Percentiles rank a stretch among this genome's conserved stretches.
phyloP scores from a whole-genome alignment of 2,888 invertebrate species.

The Dynastes grantii region DNA sequence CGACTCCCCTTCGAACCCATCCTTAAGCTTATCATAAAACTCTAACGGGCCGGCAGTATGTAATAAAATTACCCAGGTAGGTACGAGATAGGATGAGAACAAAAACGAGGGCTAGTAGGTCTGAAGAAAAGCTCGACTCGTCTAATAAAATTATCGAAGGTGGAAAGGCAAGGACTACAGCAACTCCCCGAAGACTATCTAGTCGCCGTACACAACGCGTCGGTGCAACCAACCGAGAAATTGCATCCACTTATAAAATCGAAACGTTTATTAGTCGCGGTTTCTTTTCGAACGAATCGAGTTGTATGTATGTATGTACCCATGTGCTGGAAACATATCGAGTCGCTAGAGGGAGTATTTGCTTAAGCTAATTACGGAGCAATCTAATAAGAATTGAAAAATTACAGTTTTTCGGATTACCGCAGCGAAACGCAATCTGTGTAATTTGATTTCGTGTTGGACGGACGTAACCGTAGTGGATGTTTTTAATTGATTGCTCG shows the following conservation, averaged over 20 bases:
- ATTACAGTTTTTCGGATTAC: too few relatives aligned
- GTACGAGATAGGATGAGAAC: not conserved
- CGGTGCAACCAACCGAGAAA: not conserved
- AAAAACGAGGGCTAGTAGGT: not conserved
- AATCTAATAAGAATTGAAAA: too few relatives aligned
- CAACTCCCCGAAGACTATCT: not conserved
- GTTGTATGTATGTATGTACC: not conserved
- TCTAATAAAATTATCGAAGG: slow-evolving; percentile 12
- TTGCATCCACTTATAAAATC: slow-evolving; percentile 4
- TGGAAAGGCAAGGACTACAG: not conserved
- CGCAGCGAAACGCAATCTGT: too few relatives aligned
- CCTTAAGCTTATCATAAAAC: slow-evolving; percentile 13
- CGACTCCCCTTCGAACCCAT: not conserved
- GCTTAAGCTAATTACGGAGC: too few relatives aligned
- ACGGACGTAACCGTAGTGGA: too few relatives aligned
- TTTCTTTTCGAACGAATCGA: not conserved
- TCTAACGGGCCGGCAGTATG: not conserved
- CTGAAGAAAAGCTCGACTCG: not conserved
- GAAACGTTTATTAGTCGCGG: not conserved
- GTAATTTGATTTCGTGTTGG: too few relatives aligned
- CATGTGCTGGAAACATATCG: too few relatives aligned
- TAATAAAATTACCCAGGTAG: not conserved
- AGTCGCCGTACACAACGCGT: too few relatives aligned
- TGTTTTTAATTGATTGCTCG: too few relatives aligned
- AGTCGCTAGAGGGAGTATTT: too few relatives aligned